Evolutionary conservation across 2,113 vertebrate genomes (phyloP).

Genomic region (Otus sunia): DNA sequence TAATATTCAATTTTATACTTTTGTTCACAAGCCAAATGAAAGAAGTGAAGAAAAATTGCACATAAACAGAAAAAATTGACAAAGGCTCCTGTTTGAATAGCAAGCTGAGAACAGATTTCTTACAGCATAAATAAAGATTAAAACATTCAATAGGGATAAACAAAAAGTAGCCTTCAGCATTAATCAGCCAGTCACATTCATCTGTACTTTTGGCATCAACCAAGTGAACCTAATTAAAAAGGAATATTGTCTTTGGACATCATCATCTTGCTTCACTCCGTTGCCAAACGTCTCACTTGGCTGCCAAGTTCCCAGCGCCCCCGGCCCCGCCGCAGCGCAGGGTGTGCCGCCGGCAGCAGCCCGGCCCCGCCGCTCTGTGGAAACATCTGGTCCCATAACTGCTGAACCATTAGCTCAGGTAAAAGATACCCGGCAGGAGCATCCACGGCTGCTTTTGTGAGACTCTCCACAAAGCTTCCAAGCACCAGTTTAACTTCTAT

Average conservation of each 20-base stretch:
- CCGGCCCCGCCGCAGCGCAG: fast-evolving
- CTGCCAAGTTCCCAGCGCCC: not conserved
- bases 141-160: not conserved
- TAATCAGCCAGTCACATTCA: not conserved
- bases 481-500: too few relatives aligned
- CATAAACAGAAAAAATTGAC: not conserved
- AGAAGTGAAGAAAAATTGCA: not conserved
- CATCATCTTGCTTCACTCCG: not conserved
- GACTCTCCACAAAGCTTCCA: not conserved
- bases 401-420: not conserved
- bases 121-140: not conserved
- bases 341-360: not conserved
- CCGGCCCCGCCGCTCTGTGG: too few relatives aligned
- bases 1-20: not conserved
- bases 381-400: not conserved
- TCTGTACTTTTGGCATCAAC: not conserved
- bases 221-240: not conserved
- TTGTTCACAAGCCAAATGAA: not conserved
- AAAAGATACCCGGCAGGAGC: not conserved
- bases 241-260: not conserved
- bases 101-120: not conserved
- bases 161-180: not conserved
- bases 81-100: not conserved
- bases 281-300: not conserved
- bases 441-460: not conserved